A percentile compares a stretch with the other conserved stretches of the same genome.
Evolutionary conservation across 2,113 vertebrate genomes (phyloP).

Genomic region (Rhinogobius similis): DNA sequence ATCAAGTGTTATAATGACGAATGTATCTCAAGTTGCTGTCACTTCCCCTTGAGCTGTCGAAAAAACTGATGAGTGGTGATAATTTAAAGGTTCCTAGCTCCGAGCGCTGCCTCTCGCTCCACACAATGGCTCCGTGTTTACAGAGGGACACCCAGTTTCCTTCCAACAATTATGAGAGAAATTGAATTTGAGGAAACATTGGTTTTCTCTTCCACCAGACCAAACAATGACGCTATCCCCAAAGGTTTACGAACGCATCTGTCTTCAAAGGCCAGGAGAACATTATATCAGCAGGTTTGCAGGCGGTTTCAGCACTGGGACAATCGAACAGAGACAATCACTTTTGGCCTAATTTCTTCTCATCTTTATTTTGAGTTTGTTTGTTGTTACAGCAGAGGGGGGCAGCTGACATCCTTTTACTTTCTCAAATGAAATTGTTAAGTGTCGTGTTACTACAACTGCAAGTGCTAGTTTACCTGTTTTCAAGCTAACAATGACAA

Average conservation of each 20-base stretch:
- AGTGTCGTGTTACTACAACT: constrained; percentile 31
- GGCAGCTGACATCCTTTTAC: constrained; percentile 13
- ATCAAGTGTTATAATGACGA: background rate
- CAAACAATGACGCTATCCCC: constrained; percentile 88
- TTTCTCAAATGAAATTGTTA: constrained; percentile 36
- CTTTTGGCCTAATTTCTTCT: constrained; percentile 10
- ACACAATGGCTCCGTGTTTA: constrained; percentile 91
- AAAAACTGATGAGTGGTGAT: constrained; percentile 33
- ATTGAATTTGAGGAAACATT: constrained; percentile 99
- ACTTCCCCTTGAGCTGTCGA: background rate
- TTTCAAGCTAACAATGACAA: background rate
- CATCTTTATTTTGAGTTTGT: constrained; percentile 24
- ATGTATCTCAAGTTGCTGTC: background rate
- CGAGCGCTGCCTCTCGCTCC: constrained; percentile 77
- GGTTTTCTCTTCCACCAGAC: constrained; percentile 89
- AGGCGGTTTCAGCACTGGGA: constrained; percentile 62
- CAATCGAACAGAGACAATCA: constrained; percentile 60
- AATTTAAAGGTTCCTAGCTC: constrained; percentile 46
- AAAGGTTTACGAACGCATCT: constrained; percentile 81
- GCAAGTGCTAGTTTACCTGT: background rate
- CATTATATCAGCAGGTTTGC: constrained; percentile 69
- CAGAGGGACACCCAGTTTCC: constrained; percentile 93
- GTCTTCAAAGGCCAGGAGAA: constrained; percentile 77
- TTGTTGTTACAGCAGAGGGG: constrained; percentile 27
- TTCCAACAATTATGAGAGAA: constrained; percentile 99